phyloP scores from a whole-genome alignment of 2,888 invertebrate genomes.

The Apoda limacodes region DNA sequence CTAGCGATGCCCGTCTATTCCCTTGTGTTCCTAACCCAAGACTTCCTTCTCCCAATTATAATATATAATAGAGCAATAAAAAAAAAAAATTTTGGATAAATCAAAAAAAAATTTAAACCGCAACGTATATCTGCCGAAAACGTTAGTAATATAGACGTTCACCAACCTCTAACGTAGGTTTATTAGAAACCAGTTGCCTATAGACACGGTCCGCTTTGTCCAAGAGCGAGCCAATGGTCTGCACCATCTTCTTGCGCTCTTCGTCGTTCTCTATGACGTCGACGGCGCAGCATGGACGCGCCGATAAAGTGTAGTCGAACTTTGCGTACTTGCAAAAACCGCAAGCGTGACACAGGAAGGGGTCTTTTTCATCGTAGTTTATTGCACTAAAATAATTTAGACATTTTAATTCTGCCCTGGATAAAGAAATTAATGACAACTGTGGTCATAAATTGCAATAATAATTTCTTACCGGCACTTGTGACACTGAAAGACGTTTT shows the following conservation, averaged over 20 bases:
- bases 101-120: not conserved
- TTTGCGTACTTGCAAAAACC: conserved; percentile 99
- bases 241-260: conserved; percentile 94
- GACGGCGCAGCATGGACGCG: conserved; percentile 94
- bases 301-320: conserved; percentile 94
- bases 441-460: not conserved
- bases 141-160: too few species aligned
- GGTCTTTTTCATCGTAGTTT: conserved; percentile 99
- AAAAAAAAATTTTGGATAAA: not conserved
- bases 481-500: conserved; percentile 99
- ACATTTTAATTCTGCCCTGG: not conserved
- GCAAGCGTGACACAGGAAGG: conserved; percentile 98
- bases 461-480: conserved; percentile 81
- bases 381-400: too few species aligned
- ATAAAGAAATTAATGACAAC: too few species aligned
- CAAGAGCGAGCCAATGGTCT: conserved; percentile 88
- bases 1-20: too few species aligned
- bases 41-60: too few species aligned
- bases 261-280: conserved; percentile 98
- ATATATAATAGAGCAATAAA: too few species aligned
- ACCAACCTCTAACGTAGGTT: conserved; percentile 85
- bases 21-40: too few species aligned
- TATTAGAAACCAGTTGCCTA: conserved; percentile 89
- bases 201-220: conserved; percentile 97
- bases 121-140: not conserved